Evolutionary conservation across 2,113 vertebrate genomes (phyloP).

Genomic region (Numenius arquata): DNA sequence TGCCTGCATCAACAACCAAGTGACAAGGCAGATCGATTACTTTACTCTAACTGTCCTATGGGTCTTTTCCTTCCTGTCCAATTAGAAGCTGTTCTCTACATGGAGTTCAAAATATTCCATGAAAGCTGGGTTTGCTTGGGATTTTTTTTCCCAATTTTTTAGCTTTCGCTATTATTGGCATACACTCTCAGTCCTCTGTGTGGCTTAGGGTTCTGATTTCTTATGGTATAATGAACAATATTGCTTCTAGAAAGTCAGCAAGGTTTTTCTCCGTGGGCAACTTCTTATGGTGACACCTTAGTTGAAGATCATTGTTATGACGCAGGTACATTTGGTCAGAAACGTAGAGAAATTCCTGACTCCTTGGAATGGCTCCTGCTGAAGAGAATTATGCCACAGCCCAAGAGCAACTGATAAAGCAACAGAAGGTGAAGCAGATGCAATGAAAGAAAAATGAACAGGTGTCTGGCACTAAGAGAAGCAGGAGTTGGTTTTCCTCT

Average conservation of each 20-base stretch:
- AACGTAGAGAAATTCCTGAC: background rate
- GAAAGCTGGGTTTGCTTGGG: background rate
- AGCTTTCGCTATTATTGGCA: background rate
- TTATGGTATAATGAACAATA: background rate
- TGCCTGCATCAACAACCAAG: background rate
- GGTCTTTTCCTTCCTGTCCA: background rate
- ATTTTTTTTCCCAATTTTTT: background rate
- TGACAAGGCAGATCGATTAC: background rate
- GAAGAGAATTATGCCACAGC: background rate
- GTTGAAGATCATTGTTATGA: background rate
- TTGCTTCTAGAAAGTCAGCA: background rate
- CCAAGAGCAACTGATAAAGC: background rate
- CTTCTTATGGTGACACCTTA: background rate
- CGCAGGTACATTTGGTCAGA: background rate
- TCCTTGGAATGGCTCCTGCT: background rate
- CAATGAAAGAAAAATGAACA: conserved; percentile 40
- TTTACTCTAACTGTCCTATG: background rate
- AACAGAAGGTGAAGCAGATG: conserved; percentile 57
- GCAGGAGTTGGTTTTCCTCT: conserved; percentile 3
- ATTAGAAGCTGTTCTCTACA: background rate
- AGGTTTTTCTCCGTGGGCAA: background rate
- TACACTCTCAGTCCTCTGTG: background rate
- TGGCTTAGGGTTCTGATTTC: background rate
- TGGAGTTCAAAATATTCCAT: background rate
- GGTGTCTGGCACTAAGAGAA: conserved; percentile 47